Conservation (phyloP, 1,140 invertebrate genomes). For the Coenobita brevimanus region DNA sequence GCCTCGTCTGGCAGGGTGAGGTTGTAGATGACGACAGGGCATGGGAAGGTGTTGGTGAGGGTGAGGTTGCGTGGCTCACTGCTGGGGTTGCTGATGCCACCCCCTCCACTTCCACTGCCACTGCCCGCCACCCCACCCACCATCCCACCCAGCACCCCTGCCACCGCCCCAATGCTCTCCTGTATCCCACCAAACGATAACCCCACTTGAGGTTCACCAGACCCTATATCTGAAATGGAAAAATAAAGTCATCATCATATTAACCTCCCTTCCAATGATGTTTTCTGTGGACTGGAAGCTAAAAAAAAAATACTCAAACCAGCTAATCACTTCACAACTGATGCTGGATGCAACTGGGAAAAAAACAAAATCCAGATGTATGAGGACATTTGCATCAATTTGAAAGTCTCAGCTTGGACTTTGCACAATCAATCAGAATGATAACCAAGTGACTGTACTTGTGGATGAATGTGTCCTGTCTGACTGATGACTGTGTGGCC, state of each 20-base stretch:
- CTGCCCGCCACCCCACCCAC: constrained; percentile 3
- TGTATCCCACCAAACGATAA: background rate
- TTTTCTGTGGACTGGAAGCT: background rate
- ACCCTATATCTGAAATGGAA: background rate
- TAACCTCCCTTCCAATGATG: background rate
- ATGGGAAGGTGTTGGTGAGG: constrained; percentile 82
- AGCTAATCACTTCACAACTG: too few relatives aligned
- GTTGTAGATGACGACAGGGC: constrained; percentile 82
- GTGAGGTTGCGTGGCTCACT: constrained; percentile 76
- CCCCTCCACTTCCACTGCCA: constrained; percentile 23
- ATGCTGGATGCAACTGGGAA: too few relatives aligned
- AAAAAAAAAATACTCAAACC: background rate
- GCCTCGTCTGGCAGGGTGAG: constrained; percentile 80
- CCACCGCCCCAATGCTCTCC: constrained; percentile 22
- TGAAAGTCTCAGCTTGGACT: too few relatives aligned
- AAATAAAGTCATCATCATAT: background rate
- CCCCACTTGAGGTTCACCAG: background rate
- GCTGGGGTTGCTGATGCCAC: constrained; percentile 18
- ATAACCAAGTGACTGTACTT: too few relatives aligned
- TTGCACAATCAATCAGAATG: too few relatives aligned
- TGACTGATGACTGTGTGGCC: too few relatives aligned
- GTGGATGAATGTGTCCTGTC: too few relatives aligned
- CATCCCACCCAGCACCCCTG: background rate
- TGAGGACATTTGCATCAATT: too few relatives aligned
- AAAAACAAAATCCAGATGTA: too few relatives aligned